Conservation (phyloP, 2,888 invertebrate genomes). For the Carpatolechia fugitivella region DNA sequence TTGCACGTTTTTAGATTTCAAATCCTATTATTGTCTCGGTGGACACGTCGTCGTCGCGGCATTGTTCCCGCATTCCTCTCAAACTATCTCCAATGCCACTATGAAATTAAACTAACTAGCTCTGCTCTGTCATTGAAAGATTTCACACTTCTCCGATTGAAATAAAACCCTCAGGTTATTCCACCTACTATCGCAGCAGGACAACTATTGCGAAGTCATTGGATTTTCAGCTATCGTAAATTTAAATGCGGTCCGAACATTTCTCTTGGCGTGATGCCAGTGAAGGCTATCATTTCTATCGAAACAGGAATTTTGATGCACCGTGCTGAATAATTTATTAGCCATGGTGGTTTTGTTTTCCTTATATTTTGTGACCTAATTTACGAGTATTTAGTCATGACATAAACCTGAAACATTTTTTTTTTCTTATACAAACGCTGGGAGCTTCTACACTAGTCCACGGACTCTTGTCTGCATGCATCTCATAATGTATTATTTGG, state of each 20-base stretch:
- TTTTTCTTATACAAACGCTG: too few species aligned
- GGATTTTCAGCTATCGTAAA: conserved; percentile 54
- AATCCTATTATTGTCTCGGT: conserved; percentile 42
- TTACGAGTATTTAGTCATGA: too few species aligned
- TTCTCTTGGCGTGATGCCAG: conserved; percentile 59
- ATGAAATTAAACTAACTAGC: conserved; percentile 21
- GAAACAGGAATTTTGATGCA: conserved; percentile 53
- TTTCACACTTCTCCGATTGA: background rate
- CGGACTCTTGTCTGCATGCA: background rate
- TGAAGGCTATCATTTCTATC: conserved; percentile 59
- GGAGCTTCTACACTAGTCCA: too few species aligned
- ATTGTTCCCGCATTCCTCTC: conserved; percentile 27
- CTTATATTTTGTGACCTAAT: background rate
- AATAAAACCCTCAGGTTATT: conserved; percentile 1
- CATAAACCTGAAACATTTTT: too few species aligned
- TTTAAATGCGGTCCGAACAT: conserved; percentile 64
- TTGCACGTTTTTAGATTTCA: conserved; percentile 40
- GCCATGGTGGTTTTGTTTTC: background rate
- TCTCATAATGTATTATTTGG: background rate
- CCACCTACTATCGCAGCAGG: conserved; percentile 19
- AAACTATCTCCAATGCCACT: conserved; percentile 19
- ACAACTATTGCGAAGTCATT: conserved; percentile 27
- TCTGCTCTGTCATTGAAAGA: conserved; percentile 19
- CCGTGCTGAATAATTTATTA: conserved; percentile 41
- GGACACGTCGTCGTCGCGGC: conserved; percentile 21